Evolutionary conservation across 2,888 invertebrate species (phyloP).

Genomic region (Parasteatoda lunata): DNA sequence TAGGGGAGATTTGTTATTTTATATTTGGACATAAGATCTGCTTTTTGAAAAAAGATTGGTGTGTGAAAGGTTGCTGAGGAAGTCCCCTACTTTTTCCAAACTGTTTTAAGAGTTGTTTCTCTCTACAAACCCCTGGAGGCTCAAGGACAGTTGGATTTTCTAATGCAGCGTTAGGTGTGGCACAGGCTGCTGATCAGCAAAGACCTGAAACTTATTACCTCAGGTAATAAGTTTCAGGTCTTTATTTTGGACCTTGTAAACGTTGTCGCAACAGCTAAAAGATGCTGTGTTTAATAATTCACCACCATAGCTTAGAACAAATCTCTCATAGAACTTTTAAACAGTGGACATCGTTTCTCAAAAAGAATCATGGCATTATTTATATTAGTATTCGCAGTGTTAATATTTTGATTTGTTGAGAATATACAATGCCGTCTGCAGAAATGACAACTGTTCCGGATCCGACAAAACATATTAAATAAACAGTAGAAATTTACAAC

Average conservation of each 20-base stretch:
- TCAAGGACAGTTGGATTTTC: background rate
- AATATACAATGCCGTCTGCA: too few relatives aligned
- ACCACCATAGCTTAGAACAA: background rate
- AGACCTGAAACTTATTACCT: too few relatives aligned
- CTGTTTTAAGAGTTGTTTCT: background rate
- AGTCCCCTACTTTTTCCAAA: background rate
- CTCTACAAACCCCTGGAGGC: background rate
- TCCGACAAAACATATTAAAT: too few relatives aligned
- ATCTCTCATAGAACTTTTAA: background rate
- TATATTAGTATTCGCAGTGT: background rate
- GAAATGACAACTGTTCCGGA: too few relatives aligned
- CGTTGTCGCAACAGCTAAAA: background rate
- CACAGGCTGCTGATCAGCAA: conserved; percentile 1
- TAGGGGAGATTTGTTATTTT: background rate
- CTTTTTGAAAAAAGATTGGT: conserved; percentile 10
- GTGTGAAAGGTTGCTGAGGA: background rate
- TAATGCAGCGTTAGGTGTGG: conserved; percentile 4
- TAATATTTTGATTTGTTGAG: conserved; percentile 1
- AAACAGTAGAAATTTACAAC: too few relatives aligned
- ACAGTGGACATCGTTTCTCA: background rate
- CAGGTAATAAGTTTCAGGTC: conserved; percentile 16
- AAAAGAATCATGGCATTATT: background rate
- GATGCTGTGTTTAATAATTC: background rate
- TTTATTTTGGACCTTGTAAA: conserved; percentile 12
- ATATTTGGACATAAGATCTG: background rate